These are phyloP conservation scores for Tachina fera DNA, from an alignment of 2,888 invertebrate genomes.

Conservation along the genomic window DNA sequence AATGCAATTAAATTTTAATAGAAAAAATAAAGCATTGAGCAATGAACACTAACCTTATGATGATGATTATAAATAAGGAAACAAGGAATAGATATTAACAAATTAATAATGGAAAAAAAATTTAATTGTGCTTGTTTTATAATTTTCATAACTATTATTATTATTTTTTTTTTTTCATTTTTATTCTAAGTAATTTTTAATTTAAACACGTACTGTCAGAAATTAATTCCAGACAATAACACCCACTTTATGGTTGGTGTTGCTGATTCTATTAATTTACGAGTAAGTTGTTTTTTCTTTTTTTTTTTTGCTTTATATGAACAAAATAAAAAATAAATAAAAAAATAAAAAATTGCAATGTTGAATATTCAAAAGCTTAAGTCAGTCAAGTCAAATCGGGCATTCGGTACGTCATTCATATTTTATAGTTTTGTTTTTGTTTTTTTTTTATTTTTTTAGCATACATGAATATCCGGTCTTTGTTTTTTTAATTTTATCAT, in stretches of 20 bases:
- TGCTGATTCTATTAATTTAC: slow-evolving; percentile 39
- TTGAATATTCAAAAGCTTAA: slow-evolving; percentile 56
- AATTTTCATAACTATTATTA: slow-evolving; percentile 10
- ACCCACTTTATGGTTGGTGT: slow-evolving; percentile 60
- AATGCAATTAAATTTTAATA: slow-evolving; percentile 64
- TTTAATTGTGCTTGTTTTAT: slow-evolving; percentile 30
- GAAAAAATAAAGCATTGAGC: slow-evolving; percentile 50
- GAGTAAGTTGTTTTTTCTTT: slow-evolving; percentile 5
- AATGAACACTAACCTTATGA: slow-evolving; percentile 18
- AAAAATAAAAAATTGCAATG: slow-evolving; percentile 20
- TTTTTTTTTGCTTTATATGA: slow-evolving; percentile 10
- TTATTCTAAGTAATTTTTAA: slow-evolving; percentile 51
- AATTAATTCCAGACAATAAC: slow-evolving; percentile 67
- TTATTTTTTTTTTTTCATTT: neutral
- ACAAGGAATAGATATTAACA: slow-evolving; percentile 50
- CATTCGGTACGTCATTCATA: slow-evolving; percentile 12
- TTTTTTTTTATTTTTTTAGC: neutral
- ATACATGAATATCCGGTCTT: slow-evolving; percentile 54
- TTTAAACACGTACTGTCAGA: slow-evolving; percentile 66
- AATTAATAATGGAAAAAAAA: slow-evolving; percentile 40
- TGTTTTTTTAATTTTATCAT: slow-evolving; percentile 48
- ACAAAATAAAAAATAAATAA: neutral
- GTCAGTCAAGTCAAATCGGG: slow-evolving; percentile 25
- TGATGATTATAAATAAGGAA: slow-evolving; percentile 26
- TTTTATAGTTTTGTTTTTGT: slow-evolving; percentile 11